Evolutionary conservation across 2,797 vertebrate genomes (phyloP), one percentile per base, ranked within the genome.

Genomic region (Arrhamphus sclerolepis): DNA sequence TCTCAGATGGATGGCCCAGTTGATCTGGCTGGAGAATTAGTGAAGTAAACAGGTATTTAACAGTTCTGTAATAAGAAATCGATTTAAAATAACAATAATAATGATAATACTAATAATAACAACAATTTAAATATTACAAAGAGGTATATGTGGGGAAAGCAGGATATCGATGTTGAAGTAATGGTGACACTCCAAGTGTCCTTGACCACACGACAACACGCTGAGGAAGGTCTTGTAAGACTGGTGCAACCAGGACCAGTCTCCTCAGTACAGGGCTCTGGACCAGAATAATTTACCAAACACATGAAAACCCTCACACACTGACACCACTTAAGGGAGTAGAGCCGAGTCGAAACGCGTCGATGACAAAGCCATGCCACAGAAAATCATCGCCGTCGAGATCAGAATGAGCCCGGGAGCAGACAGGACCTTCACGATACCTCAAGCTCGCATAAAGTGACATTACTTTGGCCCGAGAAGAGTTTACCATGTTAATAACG

Each of bases 181-280:
- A 19, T 24, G 44, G 11, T 20, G 8, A 56, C 56, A 5, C 31
- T 34, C 9, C 38, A 42, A 40, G 31, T 1, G 31, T 48, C 24
- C 40, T 34, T 43, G 22, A 34, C 43, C 39, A 7, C 31, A 28
- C 26, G 19, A 34, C 6, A 21, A 16, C 38, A 43, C 18, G 52
- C 21, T 21, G 31, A 51, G 20, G 17, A 20, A 40, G n/a, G 66
- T 73, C 77, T 74, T 81, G 73, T 56, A 47, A 29, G 41, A 54
- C 52, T 28, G 20, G 5, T 18, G 26, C 20, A 52, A 31, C 64
- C 62, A 62, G 41, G 34, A 48, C 3, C n/a, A 21, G 24, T n/a
- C 42, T 47, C 18, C 18, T 21, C 9, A 8, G 6, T 17, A 20
- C 42, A 14, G 14, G 16, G 11, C 18, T 47, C 19, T 14, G 34